Conservation (phyloP, 2,888 invertebrate genomes). For the Pandemis corylana region DNA sequence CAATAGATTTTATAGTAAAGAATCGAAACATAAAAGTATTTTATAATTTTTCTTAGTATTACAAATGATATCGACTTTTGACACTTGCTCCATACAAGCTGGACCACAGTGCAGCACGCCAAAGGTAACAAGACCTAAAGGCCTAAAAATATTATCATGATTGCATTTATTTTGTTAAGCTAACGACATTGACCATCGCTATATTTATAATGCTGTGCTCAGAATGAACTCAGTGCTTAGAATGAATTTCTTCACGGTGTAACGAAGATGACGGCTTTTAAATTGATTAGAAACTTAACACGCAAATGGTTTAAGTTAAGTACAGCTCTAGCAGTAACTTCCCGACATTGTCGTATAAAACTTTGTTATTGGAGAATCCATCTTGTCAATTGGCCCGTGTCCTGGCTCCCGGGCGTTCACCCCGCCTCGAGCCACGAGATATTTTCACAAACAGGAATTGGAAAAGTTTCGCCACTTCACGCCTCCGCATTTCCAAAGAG, state of each 20-base stretch:
- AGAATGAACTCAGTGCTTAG: no score
- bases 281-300: conserved; percentile 2
- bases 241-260: background rate
- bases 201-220: no score
- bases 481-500: conserved; percentile 25
- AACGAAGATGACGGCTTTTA: background rate
- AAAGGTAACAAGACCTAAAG: no score
- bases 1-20: no score
- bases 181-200: background rate
- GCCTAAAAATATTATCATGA: no score
- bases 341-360: conserved; percentile 28
- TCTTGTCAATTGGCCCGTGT: conserved; percentile 39
- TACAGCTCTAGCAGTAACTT: conserved; percentile 3
- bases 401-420: conserved; percentile 29
- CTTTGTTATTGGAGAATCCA: conserved; percentile 41
- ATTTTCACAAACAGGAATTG: conserved; percentile 40
- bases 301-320: conserved; percentile 7
- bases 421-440: conserved; percentile 21
- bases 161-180: no score
- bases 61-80: no score
- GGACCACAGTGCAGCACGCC: no score
- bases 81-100: no score
- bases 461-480: conserved; percentile 36
- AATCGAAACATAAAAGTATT: no score
- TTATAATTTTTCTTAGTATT: no score